phyloP scores from a whole-genome alignment of 2,888 invertebrate species.

The Erynnis tages region DNA sequence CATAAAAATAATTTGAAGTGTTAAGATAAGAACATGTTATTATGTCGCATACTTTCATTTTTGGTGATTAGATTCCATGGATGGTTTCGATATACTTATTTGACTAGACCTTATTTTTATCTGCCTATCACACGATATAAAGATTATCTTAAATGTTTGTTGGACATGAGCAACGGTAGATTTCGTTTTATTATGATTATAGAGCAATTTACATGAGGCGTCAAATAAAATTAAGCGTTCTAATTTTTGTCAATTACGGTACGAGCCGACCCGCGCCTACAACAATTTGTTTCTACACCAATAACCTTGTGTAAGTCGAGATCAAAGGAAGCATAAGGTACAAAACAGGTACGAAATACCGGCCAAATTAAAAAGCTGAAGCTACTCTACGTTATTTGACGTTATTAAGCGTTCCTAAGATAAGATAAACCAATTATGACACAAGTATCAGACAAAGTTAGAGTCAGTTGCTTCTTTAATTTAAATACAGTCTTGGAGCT shows the following conservation, averaged over 20 bases:
- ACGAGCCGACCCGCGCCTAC: not conserved
- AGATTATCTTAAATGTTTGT: too few species aligned
- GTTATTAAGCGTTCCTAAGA: not conserved
- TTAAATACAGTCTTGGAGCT: too few species aligned
- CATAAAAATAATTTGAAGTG: too few species aligned
- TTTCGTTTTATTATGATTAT: too few species aligned
- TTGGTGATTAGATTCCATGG: too few species aligned
- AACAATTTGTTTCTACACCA: not conserved
- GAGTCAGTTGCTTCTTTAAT: not conserved
- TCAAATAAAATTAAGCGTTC: not conserved
- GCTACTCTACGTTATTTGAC: not conserved
- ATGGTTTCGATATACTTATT: too few species aligned
- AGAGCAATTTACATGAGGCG: too few species aligned
- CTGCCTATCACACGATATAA: too few species aligned
- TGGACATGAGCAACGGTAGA: too few species aligned
- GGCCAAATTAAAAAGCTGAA: conserved; percentile 1
- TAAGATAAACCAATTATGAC: conserved; percentile 2
- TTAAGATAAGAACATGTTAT: too few species aligned
- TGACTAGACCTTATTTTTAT: too few species aligned
- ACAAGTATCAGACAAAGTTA: conserved; percentile 1
- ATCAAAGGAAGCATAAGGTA: not conserved
- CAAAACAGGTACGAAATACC: conserved; percentile 2
- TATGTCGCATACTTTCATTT: too few species aligned
- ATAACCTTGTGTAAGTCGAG: not conserved
- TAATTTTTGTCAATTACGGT: not conserved